Evolutionary conservation across 2,888 invertebrate genomes (phyloP).

Genomic region (Drosophila mimetica): DNA sequence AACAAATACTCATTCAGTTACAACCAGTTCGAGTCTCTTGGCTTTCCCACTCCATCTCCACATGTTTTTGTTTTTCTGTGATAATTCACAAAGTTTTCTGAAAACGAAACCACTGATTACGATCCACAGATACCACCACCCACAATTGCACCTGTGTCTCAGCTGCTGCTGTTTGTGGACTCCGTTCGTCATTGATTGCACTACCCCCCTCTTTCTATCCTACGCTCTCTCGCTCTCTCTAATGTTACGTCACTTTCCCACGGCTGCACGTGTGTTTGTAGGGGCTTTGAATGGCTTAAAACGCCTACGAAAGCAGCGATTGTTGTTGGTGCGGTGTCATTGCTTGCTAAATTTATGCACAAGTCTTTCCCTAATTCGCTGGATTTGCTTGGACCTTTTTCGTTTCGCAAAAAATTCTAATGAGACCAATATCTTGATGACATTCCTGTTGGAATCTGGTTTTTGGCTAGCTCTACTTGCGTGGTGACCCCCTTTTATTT

Average conservation of each 20-base stretch:
- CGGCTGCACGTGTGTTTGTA: constrained; percentile 65
- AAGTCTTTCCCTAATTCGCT: constrained; percentile 24
- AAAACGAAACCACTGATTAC: constrained; percentile 25
- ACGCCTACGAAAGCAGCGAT: constrained; percentile 40
- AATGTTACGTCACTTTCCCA: constrained; percentile 80
- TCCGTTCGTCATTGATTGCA: constrained; percentile 34
- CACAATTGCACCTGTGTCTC: constrained; percentile 46
- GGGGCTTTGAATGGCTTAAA: constrained; percentile 31
- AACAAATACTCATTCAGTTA: constrained; percentile 14
- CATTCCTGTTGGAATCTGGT: constrained; percentile 37
- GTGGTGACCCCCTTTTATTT: constrained; percentile 61
- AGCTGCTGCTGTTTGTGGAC: constrained; percentile 45
- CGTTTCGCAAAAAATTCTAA: constrained; percentile 6
- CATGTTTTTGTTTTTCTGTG: constrained; percentile 19
- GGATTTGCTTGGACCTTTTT: constrained; percentile 14
- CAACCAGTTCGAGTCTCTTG: constrained; percentile 7
- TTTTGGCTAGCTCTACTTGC: constrained; percentile 21
- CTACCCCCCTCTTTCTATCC: constrained; percentile 32
- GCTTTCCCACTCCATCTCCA: constrained; percentile 2
- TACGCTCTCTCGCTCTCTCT: constrained; percentile 53
- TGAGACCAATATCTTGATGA: constrained; percentile 16
- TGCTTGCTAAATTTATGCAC: constrained; percentile 62
- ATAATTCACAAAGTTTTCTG: constrained; percentile 35
- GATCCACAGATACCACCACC: constrained; percentile 17
- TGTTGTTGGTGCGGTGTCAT: constrained; percentile 55